Evolutionary conservation across 2,888 invertebrate genomes (phyloP).

Genomic region (Chymomyza fuscimana): DNA sequence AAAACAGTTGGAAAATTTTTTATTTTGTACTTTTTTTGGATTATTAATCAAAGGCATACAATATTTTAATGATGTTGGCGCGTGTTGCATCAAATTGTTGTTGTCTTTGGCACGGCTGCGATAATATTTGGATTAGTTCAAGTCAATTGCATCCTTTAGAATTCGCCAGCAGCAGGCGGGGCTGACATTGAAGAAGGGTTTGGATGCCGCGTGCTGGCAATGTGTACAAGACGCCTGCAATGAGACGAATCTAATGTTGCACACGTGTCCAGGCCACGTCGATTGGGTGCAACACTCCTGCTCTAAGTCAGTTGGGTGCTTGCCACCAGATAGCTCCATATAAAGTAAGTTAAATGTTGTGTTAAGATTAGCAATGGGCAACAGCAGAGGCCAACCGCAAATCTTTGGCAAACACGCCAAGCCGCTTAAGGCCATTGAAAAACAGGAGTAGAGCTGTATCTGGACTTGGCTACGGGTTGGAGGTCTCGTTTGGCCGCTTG

Average conservation of each 20-base stretch:
- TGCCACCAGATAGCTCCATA: slow-evolving; percentile 46
- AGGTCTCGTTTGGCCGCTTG: slow-evolving; percentile 14
- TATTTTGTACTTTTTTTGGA: slow-evolving; percentile 46
- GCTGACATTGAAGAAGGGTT: slow-evolving; percentile 27
- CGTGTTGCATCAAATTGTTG: slow-evolving; percentile 43
- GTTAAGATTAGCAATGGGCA: slow-evolving; percentile 67
- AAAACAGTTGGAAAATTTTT: slow-evolving; percentile 3
- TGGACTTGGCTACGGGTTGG: slow-evolving; percentile 15
- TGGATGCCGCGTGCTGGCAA: slow-evolving; percentile 29
- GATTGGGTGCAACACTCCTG: slow-evolving; percentile 49
- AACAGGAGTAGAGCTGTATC: slow-evolving; percentile 10
- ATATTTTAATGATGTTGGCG: slow-evolving; percentile 69
- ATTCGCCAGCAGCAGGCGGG: slow-evolving; percentile 19
- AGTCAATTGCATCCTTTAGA: slow-evolving; percentile 74
- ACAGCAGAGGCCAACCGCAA: slow-evolving; percentile 43
- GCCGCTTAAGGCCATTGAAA: slow-evolving; percentile 31
- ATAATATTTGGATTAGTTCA: slow-evolving; percentile 77
- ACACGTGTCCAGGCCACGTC: slow-evolving; percentile 60
- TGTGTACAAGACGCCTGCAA: slow-evolving; percentile 57
- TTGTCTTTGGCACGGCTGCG: slow-evolving; percentile 55
- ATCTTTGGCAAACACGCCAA: slow-evolving; percentile 22
- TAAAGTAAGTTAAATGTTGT: slow-evolving; percentile 66
- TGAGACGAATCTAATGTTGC: slow-evolving; percentile 73
- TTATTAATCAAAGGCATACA: slow-evolving; percentile 68
- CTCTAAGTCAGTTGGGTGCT: slow-evolving; percentile 23